Base-by-base conservation (phyloP, 1,140 invertebrate genomes). In the Drosophila willistoni region DNA sequence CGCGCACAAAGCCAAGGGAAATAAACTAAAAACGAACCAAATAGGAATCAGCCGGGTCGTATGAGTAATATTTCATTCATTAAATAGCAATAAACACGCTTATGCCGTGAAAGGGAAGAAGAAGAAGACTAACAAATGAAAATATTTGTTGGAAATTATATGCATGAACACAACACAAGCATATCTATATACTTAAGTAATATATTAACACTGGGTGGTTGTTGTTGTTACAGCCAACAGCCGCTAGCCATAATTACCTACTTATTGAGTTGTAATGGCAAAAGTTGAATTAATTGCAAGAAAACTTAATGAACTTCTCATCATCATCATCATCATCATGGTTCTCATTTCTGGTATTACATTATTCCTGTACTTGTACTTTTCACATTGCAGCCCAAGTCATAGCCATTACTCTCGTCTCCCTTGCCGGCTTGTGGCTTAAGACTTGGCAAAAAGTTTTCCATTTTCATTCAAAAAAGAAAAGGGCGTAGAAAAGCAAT, bases 251-350 rank as follows among this genome's bases (percentile, higher is more conserved):
- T 87, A 80, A 87, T 77, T 66, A 86, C 70, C 66, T 89, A 70
- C 79, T 87, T 86, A 86, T 86, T 83, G 79, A 83, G 83, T 87
- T 87, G 83, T 87, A 87, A 86, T 86, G 82, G 83, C 76, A 77
- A 82, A 86, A 87, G 79, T 87, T 86, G 29, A 69, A 71, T 80
- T 73, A 86, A 86, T 79, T 87, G 79, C 79, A 60, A 14, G 44
- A 67, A 65, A 39, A 60, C 51, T 25, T 67, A 51, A 51, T 51
- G 44, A 51, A 51, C 44, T 22, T 51, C 44, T 17, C 1, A 1
- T 17, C 14, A 29, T 29, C 29, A 29, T 17, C 14, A n/a, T n/a
- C 5, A 6, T 25, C 3, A 2, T 25, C 3, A 25, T 17, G 0
- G 7, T 7, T 7, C 42, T 44, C 29, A 29, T 29, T 29, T 13